These are phyloP conservation scores for Zaprionus lachaisei DNA, from an alignment of 1,140 invertebrate species.

Conservation along the genomic window DNA sequence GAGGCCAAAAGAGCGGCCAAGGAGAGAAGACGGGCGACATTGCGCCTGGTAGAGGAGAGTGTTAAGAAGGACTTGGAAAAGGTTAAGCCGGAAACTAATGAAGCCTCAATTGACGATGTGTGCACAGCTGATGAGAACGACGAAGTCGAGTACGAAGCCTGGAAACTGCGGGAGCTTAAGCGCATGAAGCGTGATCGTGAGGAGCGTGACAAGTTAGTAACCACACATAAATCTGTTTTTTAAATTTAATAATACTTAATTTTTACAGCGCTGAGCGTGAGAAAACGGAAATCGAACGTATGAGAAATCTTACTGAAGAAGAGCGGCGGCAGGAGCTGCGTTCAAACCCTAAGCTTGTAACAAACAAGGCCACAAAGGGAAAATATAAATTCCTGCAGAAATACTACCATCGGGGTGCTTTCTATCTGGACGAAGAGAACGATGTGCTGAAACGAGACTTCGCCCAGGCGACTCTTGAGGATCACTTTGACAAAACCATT, in stretches of 20 bases:
- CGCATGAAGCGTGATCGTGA: constrained; percentile 98
- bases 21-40: constrained; percentile 92
- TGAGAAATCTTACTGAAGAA: constrained; percentile 98
- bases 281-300: constrained; percentile 94
- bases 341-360: constrained; percentile 96
- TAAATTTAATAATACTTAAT: background rate
- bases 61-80: constrained; percentile 90
- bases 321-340: constrained; percentile 95
- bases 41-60: constrained; percentile 96
- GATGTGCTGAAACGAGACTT: constrained; percentile 97
- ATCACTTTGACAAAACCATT: constrained; percentile 99
- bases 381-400: constrained; percentile 99
- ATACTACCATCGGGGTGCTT: constrained; percentile 99
- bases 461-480: constrained; percentile 98
- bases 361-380: constrained; percentile 98
- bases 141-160: constrained; percentile 98
- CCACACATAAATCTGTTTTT: background rate
- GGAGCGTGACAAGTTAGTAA: constrained; percentile 94
- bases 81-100: constrained; percentile 86
- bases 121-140: constrained; percentile 99
- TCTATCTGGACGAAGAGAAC: constrained; percentile 98
- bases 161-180: constrained; percentile 98
- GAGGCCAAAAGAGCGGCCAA: constrained; percentile 92
- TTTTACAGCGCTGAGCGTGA: constrained; percentile 91
- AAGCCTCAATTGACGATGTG: constrained; percentile 92